Evolutionary conservation across 2,113 vertebrate genomes (phyloP).

Genomic region (Prolemur simus): DNA sequence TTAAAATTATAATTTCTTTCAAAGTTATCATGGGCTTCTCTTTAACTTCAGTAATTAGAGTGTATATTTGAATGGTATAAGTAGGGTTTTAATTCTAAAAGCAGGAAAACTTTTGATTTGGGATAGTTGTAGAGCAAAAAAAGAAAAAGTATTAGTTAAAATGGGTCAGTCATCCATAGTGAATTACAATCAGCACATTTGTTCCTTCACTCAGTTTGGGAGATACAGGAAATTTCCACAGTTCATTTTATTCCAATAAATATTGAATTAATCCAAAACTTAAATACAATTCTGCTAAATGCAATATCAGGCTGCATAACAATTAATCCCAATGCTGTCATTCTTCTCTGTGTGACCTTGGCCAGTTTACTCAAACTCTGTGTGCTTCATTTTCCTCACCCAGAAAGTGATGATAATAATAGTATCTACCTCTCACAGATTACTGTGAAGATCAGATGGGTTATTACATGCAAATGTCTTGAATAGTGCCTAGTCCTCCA

Average conservation of each 20-base stretch:
- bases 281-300: neutral
- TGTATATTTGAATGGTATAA: neutral
- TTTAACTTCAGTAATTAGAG: neutral
- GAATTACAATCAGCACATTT: neutral
- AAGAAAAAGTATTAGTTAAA: neutral
- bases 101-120: neutral
- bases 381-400: neutral
- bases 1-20: conserved; percentile 7
- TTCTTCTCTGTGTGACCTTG: neutral
- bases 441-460: neutral
- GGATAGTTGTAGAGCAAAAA: neutral
- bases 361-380: neutral
- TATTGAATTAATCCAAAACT: neutral
- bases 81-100: neutral
- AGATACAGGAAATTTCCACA: neutral
- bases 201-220: neutral
- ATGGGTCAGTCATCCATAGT: neutral
- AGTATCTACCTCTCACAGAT: neutral
- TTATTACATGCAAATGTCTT: neutral
- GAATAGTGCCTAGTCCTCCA: neutral
- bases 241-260: neutral
- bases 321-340: neutral
- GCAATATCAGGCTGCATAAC: neutral
- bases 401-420: neutral
- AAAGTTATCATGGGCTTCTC: neutral